Evolutionary conservation across 2,113 vertebrate genomes (phyloP).

Genomic region (Melanerpes formicivorus): DNA sequence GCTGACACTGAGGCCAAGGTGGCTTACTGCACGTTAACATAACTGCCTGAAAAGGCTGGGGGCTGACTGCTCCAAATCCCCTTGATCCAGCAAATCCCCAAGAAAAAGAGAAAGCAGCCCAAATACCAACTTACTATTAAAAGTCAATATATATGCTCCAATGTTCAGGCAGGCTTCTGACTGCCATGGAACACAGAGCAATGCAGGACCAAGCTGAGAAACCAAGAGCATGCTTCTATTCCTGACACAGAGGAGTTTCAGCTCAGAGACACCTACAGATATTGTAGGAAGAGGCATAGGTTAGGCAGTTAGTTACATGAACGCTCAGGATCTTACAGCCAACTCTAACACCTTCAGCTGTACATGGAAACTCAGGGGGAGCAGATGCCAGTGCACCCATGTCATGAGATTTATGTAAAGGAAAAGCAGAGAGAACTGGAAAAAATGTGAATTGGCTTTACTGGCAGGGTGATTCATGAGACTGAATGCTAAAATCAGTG

Average conservation of each 20-base stretch:
- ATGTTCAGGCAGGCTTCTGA: not conserved
- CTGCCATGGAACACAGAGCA: not conserved
- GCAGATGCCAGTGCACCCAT: not conserved
- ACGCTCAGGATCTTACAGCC: not conserved
- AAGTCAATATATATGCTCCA: not conserved
- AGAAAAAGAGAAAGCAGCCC: not conserved
- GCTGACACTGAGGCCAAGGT: not conserved
- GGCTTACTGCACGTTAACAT: not conserved
- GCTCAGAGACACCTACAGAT: not conserved
- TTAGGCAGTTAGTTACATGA: not conserved
- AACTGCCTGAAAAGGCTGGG: not conserved
- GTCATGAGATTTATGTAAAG: not conserved
- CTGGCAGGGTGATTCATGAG: slow-evolving; percentile 32
- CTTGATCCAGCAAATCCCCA: not conserved
- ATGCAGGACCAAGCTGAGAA: not conserved
- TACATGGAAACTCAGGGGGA: not conserved
- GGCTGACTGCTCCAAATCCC: not conserved
- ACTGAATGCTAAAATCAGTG: not conserved
- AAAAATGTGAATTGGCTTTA: slow-evolving; percentile 8
- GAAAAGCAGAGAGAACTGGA: slow-evolving; percentile 35
- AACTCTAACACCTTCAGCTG: not conserved
- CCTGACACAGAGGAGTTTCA: not conserved
- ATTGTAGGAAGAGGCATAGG: not conserved
- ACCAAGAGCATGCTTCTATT: not conserved
- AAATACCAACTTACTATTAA: not conserved